A percentile compares a stretch with the other conserved stretches of the same genome.
These are phyloP conservation scores for Drosophila tristis DNA, from an alignment of 1,140 invertebrate species.

Conservation along the genomic window DNA sequence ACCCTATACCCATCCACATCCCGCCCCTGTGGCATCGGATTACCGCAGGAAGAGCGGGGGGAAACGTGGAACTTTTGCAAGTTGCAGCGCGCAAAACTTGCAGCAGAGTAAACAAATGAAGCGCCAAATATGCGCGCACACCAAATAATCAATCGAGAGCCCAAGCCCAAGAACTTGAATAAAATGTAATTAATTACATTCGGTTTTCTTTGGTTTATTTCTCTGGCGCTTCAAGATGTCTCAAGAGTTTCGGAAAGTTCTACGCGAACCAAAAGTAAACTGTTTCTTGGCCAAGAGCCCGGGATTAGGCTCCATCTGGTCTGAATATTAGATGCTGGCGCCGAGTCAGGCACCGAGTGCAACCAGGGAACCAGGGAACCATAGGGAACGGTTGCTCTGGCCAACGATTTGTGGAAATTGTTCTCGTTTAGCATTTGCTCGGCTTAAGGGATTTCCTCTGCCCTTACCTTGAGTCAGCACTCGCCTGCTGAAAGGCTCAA, in stretches of 20 bases:
- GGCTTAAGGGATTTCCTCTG: constrained; percentile 51
- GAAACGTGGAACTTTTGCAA: constrained; percentile 24
- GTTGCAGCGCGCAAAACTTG: constrained; percentile 6
- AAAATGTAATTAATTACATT: constrained; percentile 73
- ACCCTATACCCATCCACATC: too few relatives aligned
- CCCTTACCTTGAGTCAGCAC: constrained; percentile 13
- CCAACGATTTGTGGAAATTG: constrained; percentile 45
- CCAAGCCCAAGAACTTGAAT: constrained; percentile 44
- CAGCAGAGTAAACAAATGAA: constrained; percentile 41
- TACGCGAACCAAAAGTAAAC: constrained; percentile 24
- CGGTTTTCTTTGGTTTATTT: constrained; percentile 13
- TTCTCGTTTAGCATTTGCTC: constrained; percentile 32
- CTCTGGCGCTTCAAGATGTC: neutral
- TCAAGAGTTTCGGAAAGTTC: constrained; percentile 29
- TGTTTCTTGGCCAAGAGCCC: neutral
- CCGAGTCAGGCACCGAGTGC: constrained; percentile 23
- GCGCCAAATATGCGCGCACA: constrained; percentile 49
- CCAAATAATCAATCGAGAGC: constrained; percentile 63
- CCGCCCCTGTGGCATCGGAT: constrained; percentile 9
- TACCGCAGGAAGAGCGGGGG: neutral
- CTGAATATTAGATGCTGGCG: constrained; percentile 26
- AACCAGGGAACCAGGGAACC: too few relatives aligned
- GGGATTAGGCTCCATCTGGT: neutral
- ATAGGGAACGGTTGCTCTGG: constrained; percentile 11
- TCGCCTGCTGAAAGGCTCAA: constrained; percentile 31